Conservation (phyloP, 2,113 vertebrate genomes). For the Callionymus lyra region DNA sequence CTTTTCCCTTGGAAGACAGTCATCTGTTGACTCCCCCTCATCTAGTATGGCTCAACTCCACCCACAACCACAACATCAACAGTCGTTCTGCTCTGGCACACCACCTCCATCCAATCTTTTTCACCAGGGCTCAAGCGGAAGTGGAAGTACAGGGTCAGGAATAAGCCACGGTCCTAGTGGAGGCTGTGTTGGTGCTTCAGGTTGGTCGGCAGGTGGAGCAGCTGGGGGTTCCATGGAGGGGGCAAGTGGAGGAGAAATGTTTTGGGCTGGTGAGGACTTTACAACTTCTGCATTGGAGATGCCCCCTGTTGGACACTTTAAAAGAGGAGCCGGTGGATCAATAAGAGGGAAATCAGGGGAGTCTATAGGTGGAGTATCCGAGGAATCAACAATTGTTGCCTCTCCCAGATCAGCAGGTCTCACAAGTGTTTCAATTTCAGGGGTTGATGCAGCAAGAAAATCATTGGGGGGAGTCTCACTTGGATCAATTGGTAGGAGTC, state of each 20-base stretch:
- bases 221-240: constrained; percentile 37
- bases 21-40: constrained; percentile 60
- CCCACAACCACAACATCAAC: constrained; percentile 55
- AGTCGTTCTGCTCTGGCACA: constrained; percentile 54
- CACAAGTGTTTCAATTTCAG: constrained; percentile 25
- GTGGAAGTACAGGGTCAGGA: constrained; percentile 54
- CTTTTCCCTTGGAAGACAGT: constrained; percentile 51
- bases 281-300: constrained; percentile 27
- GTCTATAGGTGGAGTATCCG: constrained; percentile 25
- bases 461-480: constrained; percentile 23
- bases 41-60: constrained; percentile 65
- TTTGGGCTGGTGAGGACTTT: constrained; percentile 52
- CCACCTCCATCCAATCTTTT: constrained; percentile 59
- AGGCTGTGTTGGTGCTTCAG: constrained; percentile 42
- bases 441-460: constrained; percentile 19
- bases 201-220: constrained; percentile 50
- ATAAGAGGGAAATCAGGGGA: constrained; percentile 40
- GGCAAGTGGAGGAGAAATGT: constrained; percentile 32
- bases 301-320: constrained; percentile 16
- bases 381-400: constrained; percentile 20
- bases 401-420: constrained; percentile 20
- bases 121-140: constrained; percentile 41
- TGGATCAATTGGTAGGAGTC: constrained; percentile 27
- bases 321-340: constrained; percentile 24
- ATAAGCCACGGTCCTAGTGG: constrained; percentile 42